These are phyloP conservation scores for Kuschelorhynchus macadamiae DNA, from an alignment of 2,888 invertebrate species.

Conservation along the genomic window DNA sequence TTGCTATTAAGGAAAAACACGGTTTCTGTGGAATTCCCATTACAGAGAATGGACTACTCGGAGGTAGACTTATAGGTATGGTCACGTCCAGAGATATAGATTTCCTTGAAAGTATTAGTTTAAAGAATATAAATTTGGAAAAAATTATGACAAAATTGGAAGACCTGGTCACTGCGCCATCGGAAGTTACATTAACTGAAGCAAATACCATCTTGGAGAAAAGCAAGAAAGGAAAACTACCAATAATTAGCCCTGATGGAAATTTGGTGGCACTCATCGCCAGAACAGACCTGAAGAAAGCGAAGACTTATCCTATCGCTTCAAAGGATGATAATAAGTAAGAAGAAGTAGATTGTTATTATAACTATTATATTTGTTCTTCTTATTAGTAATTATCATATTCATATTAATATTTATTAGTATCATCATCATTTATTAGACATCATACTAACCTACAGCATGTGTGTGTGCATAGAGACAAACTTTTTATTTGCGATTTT, in stretches of 20 bases:
- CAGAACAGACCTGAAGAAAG: conserved; percentile 97
- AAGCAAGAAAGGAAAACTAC: conserved; percentile 95
- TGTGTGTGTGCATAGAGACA: no score
- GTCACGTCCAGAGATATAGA: conserved; percentile 97
- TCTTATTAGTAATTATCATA: no score
- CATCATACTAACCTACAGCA: no score
- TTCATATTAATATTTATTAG: no score
- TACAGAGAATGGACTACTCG: conserved; percentile 93
- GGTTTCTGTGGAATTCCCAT: conserved; percentile 98
- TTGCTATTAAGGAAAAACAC: conserved; percentile 88
- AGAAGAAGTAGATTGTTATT: background rate
- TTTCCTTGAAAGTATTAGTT: conserved; percentile 71
- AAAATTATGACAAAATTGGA: conserved; percentile 89
- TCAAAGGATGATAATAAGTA: conserved; percentile 81
- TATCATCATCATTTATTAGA: no score
- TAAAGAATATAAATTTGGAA: conserved; percentile 77
- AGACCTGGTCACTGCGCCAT: conserved; percentile 89
- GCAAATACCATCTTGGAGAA: conserved; percentile 96
- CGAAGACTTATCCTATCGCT: conserved; percentile 95
- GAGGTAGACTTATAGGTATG: conserved; percentile 93
- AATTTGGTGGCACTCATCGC: conserved; percentile 96
- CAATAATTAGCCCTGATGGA: conserved; percentile 86
- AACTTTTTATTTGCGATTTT: no score
- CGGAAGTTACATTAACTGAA: conserved; percentile 90
- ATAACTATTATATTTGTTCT: background rate